phyloP scores from a whole-genome alignment of 2,888 invertebrate genomes.

The Sarcophaga variegata region DNA sequence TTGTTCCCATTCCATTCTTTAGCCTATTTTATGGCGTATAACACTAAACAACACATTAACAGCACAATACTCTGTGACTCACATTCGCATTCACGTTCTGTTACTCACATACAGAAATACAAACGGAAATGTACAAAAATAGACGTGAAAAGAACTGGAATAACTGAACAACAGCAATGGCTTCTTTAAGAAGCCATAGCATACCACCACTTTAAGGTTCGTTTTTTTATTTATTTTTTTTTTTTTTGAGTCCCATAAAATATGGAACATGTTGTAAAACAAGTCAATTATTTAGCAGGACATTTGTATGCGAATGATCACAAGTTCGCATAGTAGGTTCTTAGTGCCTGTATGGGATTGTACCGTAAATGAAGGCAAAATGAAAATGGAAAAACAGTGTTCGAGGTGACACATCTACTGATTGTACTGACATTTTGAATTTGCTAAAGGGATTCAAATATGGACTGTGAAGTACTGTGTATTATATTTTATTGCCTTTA shows the following conservation, averaged over 20 bases:
- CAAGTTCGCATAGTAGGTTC: no score
- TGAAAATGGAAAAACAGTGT: no score
- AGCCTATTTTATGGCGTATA: slow-evolving; percentile 56
- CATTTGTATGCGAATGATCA: slow-evolving; percentile 13
- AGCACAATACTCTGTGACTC: slow-evolving; percentile 4
- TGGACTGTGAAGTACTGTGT: no score
- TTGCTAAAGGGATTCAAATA: not conserved
- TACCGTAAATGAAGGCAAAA: no score
- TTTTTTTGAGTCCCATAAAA: slow-evolving; percentile 37
- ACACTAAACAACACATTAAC: slow-evolving; percentile 58
- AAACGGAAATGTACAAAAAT: slow-evolving; percentile 15
- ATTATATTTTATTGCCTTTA: no score
- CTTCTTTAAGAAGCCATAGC: not conserved
- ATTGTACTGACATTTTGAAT: slow-evolving; percentile 4
- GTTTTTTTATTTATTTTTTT: not conserved
- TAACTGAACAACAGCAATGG: not conserved
- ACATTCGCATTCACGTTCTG: not conserved
- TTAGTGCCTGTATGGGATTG: no score
- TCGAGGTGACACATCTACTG: not conserved
- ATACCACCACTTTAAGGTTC: slow-evolving; percentile 32
- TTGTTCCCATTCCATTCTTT: not conserved
- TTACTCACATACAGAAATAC: not conserved
- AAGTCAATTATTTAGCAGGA: slow-evolving; percentile 60
- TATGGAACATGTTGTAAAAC: slow-evolving; percentile 52
- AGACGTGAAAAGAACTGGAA: not conserved